Conservation (phyloP, 2,797 vertebrate species). For the Fistularia tabacaria region DNA sequence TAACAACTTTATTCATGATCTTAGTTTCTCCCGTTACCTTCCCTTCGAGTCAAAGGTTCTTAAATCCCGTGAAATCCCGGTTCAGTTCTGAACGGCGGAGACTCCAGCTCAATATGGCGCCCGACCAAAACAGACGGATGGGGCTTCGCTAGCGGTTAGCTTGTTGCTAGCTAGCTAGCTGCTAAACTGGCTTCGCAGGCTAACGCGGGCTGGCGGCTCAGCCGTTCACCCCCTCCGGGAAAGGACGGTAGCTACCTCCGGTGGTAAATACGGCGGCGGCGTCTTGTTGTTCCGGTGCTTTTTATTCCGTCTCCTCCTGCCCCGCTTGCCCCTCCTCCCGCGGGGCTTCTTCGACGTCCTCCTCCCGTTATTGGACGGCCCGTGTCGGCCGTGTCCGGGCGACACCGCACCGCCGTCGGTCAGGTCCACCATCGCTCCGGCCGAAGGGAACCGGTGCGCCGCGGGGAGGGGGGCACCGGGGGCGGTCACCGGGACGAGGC, state of each 20-base stretch:
- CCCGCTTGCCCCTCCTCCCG: conserved; percentile 78
- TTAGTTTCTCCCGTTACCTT: too few relatives aligned
- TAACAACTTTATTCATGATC: too few relatives aligned
- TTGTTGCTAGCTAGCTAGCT: neutral
- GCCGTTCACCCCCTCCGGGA: conserved; percentile 5
- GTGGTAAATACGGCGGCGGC: conserved; percentile 88
- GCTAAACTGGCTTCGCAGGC: conserved; percentile 3
- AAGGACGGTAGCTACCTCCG: conserved; percentile 77
- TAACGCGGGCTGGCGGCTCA: conserved; percentile 8
- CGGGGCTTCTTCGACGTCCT: conserved; percentile 64
- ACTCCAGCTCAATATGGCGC: too few relatives aligned
- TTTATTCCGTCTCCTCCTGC: conserved; percentile 75
- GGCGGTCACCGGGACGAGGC: neutral
- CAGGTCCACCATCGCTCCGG: conserved; percentile 51
- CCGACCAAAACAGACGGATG: too few relatives aligned
- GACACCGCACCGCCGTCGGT: conserved; percentile 27
- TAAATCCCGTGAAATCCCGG: too few relatives aligned
- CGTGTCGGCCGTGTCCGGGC: conserved; percentile 36
- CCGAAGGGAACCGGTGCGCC: neutral
- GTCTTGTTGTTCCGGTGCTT: conserved; percentile 82
- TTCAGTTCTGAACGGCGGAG: too few relatives aligned
- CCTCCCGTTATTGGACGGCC: conserved; percentile 35
- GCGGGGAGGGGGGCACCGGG: neutral
- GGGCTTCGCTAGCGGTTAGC: too few relatives aligned
- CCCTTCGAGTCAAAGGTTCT: too few relatives aligned